A percentile compares a stretch with the other conserved stretches of the same genome.
Conservation (phyloP, 2,888 invertebrate species). For the Alloplasta piceator region DNA sequence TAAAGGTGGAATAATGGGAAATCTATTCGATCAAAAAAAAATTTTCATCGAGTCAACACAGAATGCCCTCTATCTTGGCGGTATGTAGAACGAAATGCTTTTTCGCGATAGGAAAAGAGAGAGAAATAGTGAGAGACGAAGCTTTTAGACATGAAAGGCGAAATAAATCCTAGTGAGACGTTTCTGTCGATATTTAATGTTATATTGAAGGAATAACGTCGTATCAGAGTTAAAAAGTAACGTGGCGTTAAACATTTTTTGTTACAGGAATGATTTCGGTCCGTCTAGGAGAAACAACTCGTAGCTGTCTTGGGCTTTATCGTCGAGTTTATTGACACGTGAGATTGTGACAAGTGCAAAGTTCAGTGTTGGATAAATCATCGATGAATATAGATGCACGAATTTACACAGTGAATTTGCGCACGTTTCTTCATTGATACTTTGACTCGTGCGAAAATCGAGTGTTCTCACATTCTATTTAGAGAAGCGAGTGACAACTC, state of each 20-base stretch:
- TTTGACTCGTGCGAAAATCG: constrained; percentile 42
- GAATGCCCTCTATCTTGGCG: not conserved
- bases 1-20: not conserved
- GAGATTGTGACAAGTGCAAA: constrained; percentile 53
- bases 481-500: constrained; percentile 29
- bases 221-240: constrained; percentile 14
- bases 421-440: constrained; percentile 48
- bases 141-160: constrained; percentile 19
- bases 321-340: constrained; percentile 43
- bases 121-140: not conserved
- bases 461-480: constrained; percentile 44
- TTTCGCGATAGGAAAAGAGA: constrained; percentile 10
- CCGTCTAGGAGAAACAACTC: constrained; percentile 7
- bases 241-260: constrained; percentile 30
- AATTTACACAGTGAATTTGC: constrained; percentile 24
- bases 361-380: constrained; percentile 44
- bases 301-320: constrained; percentile 21
- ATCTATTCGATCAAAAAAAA: not conserved
- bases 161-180: constrained; percentile 33
- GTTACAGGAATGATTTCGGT: constrained; percentile 59
- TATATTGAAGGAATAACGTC: constrained; percentile 4
- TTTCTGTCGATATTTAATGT: constrained; percentile 19
- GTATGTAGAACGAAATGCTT: not conserved
- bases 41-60: not conserved
- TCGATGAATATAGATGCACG: not conserved